These are phyloP conservation scores for Mylabris sibirica DNA, from an alignment of 2,888 invertebrate genomes.

Conservation along the genomic window DNA sequence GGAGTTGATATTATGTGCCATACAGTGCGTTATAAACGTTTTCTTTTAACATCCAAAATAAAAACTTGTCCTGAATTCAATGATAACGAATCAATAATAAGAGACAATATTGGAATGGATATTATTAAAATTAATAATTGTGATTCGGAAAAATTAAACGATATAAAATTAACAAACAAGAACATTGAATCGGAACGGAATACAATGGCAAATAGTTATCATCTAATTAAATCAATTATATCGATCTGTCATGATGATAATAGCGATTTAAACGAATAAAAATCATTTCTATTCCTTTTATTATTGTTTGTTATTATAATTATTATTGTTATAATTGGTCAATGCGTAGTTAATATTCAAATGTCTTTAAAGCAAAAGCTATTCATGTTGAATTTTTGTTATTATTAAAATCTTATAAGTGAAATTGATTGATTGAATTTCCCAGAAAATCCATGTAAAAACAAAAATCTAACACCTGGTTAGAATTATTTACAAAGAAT, in stretches of 20 bases:
- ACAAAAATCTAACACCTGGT: background rate
- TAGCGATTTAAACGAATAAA: conserved; percentile 27
- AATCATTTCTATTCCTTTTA: conserved; percentile 21
- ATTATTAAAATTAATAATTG: conserved; percentile 20
- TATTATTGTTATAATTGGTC: conserved; percentile 23
- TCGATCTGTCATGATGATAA: conserved; percentile 45
- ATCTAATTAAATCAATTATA: conserved; percentile 48
- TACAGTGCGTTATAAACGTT: conserved; percentile 42
- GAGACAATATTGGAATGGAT: conserved; percentile 37
- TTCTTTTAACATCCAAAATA: conserved; percentile 33
- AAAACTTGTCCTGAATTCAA: conserved; percentile 13
- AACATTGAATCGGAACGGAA: conserved; percentile 42
- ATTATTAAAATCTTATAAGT: background rate
- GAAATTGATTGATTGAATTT: background rate
- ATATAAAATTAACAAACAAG: conserved; percentile 32
- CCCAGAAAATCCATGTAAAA: conserved; percentile 19
- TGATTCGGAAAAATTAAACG: conserved; percentile 34
- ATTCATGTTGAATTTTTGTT: background rate
- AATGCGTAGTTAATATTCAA: conserved; percentile 24
- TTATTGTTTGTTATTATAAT: conserved; percentile 20
- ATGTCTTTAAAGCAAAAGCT: conserved; percentile 25
- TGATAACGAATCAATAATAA: conserved; percentile 33
- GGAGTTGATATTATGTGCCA: conserved; percentile 47
- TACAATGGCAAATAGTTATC: conserved; percentile 50
- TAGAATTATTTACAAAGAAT: too few relatives aligned